Evolutionary conservation across 1,140 invertebrate genomes (phyloP).

Genomic region (Drosophila obscura): DNA sequence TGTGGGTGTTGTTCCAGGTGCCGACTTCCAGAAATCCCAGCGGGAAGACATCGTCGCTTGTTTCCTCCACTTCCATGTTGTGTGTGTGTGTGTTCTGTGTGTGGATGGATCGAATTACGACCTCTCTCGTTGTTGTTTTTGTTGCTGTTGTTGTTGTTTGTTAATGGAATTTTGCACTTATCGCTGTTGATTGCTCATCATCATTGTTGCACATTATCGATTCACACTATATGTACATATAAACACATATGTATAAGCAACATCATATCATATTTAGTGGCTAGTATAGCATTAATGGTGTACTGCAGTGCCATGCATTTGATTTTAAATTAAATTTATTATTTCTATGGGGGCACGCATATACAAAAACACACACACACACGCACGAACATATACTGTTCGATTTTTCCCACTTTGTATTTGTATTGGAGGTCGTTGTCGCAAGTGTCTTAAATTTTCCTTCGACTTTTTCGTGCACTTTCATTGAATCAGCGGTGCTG

Average conservation of each 20-base stretch:
- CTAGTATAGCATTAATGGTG: conserved; percentile 26
- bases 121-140: conserved; percentile 22
- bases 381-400: conserved; percentile 51
- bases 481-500: conserved; percentile 13
- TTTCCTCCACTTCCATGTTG: conserved; percentile 60
- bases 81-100: conserved; percentile 13
- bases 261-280: conserved; percentile 23
- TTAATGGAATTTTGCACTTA: conserved; percentile 12
- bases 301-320: conserved; percentile 40
- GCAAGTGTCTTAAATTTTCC: conserved; percentile 58
- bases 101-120: conserved; percentile 7
- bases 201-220: conserved; percentile 49
- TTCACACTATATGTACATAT: conserved; percentile 39
- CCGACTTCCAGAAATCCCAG: conserved; percentile 85
- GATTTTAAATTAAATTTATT: conserved; percentile 64
- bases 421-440: conserved; percentile 59
- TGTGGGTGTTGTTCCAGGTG: conserved; percentile 85
- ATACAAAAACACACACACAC: conserved; percentile 18
- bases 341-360: conserved; percentile 25
- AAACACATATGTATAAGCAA: conserved; percentile 18
- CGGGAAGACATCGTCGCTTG: conserved; percentile 73
- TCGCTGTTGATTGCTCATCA: conserved; percentile 26
- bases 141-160: conserved; percentile 13
- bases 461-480: conserved; percentile 43
- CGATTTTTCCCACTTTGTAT: conserved; percentile 77